These are phyloP conservation scores for Conger conger DNA, from an alignment of 2,113 vertebrate species.

Conservation along the genomic window DNA sequence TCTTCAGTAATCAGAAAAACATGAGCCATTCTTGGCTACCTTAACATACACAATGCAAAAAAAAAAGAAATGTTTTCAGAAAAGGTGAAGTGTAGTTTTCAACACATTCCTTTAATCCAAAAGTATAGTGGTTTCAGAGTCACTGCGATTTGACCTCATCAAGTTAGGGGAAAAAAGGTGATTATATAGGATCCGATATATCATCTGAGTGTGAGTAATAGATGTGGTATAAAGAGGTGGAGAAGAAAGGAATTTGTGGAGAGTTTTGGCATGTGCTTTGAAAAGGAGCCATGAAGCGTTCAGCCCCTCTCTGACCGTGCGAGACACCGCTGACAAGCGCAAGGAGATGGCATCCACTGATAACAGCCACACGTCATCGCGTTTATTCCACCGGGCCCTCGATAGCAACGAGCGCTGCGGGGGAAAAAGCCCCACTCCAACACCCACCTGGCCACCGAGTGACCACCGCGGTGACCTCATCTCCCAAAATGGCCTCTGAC, in stretches of 20 bases:
- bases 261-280: conserved; percentile 58
- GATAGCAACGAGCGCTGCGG: not conserved
- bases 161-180: conserved; percentile 41
- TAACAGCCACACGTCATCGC: conserved; percentile 69
- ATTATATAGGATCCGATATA: conserved; percentile 53
- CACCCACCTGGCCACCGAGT: conserved; percentile 17
- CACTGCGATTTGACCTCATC: conserved; percentile 58
- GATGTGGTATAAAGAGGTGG: conserved; percentile 61
- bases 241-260: conserved; percentile 60
- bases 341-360: conserved; percentile 68
- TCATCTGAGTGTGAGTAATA: conserved; percentile 67
- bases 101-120: conserved; percentile 48
- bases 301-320: conserved; percentile 57
- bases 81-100: conserved; percentile 55
- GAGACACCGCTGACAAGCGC: conserved; percentile 64
- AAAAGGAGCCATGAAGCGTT: conserved; percentile 56
- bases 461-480: conserved; percentile 25
- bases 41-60: conserved; percentile 22
- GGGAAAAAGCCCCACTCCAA: not conserved
- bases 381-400: conserved; percentile 53
- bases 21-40: conserved; percentile 20
- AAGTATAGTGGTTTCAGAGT: conserved; percentile 51
- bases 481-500: conserved; percentile 19
- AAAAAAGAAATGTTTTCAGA: conserved; percentile 31
- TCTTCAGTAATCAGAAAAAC: not conserved